Evolutionary conservation across 1,140 invertebrate genomes (phyloP).

Genomic region (Anadara kagoshimensis): DNA sequence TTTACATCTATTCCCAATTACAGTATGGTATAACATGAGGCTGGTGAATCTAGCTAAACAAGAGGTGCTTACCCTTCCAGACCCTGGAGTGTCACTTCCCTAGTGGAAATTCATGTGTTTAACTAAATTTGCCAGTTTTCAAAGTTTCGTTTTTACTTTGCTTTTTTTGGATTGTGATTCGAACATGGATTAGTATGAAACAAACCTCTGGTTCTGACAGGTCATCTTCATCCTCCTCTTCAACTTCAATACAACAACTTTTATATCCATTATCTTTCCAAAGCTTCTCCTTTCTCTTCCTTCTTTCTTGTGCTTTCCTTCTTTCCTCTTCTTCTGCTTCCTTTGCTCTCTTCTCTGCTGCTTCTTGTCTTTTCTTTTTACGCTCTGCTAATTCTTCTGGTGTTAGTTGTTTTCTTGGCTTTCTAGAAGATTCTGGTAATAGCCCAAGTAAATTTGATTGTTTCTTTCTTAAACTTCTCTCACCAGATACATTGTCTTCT

Average conservation of each 20-base stretch:
- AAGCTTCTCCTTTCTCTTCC: slow-evolving; percentile 58
- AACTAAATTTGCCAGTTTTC: too few relatives aligned
- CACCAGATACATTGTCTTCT: slow-evolving; percentile 40
- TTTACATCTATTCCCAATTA: too few relatives aligned
- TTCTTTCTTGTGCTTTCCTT: slow-evolving; percentile 52
- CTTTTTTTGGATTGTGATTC: not conserved
- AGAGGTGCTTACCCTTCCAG: too few relatives aligned
- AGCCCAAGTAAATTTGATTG: slow-evolving; percentile 38
- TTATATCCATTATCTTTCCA: slow-evolving; percentile 67
- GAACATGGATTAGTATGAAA: not conserved
- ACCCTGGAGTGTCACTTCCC: too few relatives aligned
- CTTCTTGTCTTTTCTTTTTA: slow-evolving; percentile 62
- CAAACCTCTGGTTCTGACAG: slow-evolving; percentile 39
- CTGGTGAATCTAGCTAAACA: too few relatives aligned
- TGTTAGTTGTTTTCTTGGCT: slow-evolving; percentile 63
- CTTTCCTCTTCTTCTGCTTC: slow-evolving; percentile 60
- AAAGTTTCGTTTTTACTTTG: too few relatives aligned
- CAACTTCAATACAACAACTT: slow-evolving; percentile 57
- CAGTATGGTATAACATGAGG: too few relatives aligned
- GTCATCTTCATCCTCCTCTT: slow-evolving; percentile 56
- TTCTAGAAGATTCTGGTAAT: slow-evolving; percentile 42
- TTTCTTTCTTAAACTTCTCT: slow-evolving; percentile 50
- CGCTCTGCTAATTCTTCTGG: slow-evolving; percentile 67
- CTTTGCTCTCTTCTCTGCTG: slow-evolving; percentile 60
- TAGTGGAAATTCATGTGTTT: too few relatives aligned